phyloP scores from a whole-genome alignment of 1,140 invertebrate species.

The Arctopsyche grandis region DNA sequence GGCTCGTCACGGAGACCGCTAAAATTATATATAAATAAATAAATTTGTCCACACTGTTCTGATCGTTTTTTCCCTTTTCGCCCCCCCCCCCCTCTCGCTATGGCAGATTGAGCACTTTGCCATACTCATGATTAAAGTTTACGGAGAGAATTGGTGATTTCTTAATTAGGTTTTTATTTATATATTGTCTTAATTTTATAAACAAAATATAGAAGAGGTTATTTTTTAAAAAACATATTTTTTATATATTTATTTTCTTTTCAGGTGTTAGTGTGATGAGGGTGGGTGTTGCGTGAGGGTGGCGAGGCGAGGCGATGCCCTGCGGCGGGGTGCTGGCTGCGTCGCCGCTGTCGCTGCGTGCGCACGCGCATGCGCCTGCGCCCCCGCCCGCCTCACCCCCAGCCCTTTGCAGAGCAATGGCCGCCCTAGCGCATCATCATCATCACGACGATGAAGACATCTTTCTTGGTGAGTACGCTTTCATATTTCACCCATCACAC shows the following conservation, averaged over 20 bases:
- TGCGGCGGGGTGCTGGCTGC: slow-evolving; percentile 54
- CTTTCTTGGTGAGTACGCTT: slow-evolving; percentile 49
- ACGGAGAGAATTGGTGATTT: too few species aligned
- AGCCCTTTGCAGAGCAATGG: slow-evolving; percentile 47
- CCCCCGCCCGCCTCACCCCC: slow-evolving; percentile 40
- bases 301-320: slow-evolving; percentile 46
- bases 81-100: too few species aligned
- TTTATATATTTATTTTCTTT: not conserved
- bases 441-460: slow-evolving; percentile 50
- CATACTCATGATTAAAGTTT: too few species aligned
- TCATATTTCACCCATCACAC: not conserved
- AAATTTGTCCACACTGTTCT: too few species aligned
- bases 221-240: not conserved
- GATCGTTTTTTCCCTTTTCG: too few species aligned
- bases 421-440: slow-evolving; percentile 46
- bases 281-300: slow-evolving; percentile 7
- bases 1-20: too few species aligned
- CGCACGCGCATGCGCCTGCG: slow-evolving; percentile 36
- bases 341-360: slow-evolving; percentile 54
- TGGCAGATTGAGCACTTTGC: too few species aligned
- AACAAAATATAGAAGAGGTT: too few species aligned
- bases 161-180: too few species aligned
- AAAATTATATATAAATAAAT: too few species aligned
- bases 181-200: too few species aligned
- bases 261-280: not conserved